Percentiles rank a stretch among this genome's conserved stretches.
Evolutionary conservation across 2,888 invertebrate species (phyloP).

Genomic region (Hecatera dysodea): DNA sequence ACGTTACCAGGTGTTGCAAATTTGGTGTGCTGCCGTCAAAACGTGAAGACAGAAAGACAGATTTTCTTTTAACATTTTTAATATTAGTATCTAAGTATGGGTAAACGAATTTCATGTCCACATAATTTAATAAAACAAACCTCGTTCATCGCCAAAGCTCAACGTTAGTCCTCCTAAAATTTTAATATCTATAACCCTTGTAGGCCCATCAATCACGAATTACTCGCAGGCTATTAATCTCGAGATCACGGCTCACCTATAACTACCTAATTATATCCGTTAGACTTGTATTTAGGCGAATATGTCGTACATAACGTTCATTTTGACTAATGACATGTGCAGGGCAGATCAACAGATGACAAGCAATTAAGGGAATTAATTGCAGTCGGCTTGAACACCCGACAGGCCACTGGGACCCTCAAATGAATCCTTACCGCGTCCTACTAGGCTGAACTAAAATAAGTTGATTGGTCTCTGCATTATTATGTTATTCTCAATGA

Average conservation of each 20-base stretch:
- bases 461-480: constrained; percentile 57
- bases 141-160: constrained; percentile 35
- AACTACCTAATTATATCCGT: constrained; percentile 76
- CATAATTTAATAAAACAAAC: constrained; percentile 18
- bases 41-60: neutral
- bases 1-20: no score
- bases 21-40: no score
- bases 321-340: constrained; percentile 86
- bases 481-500: constrained; percentile 18
- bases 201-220: constrained; percentile 70
- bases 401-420: constrained; percentile 58
- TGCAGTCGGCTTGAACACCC: constrained; percentile 67
- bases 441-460: constrained; percentile 55
- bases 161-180: constrained; percentile 41
- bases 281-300: constrained; percentile 66
- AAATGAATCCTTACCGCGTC: constrained; percentile 68
- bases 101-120: neutral
- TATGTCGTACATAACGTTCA: constrained; percentile 65
- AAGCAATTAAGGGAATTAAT: constrained; percentile 88
- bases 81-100: neutral
- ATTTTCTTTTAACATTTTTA: no score
- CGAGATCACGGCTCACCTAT: constrained; percentile 79
- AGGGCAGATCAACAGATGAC: constrained; percentile 86
- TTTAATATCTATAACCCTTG: constrained; percentile 62
- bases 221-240: constrained; percentile 75